Base-by-base conservation (phyloP, 2,888 invertebrate genomes). In the Melieria crassipennis region DNA sequence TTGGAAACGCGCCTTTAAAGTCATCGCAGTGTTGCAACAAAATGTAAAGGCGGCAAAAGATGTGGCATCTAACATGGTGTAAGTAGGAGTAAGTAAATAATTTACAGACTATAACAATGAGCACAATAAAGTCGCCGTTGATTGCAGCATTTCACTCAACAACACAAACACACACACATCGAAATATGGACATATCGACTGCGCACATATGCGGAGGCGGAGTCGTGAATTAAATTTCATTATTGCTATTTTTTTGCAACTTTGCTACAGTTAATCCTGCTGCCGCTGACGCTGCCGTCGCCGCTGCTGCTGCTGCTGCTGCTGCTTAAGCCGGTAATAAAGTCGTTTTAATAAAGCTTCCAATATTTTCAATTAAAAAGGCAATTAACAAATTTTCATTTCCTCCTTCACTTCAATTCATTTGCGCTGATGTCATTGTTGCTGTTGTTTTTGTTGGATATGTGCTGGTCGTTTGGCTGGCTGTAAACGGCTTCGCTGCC, bases 301-400 rank as follows among this genome's bases (percentile, higher is more conserved):
- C 48, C 74, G 70, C 65, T 69, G 72, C 69, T 66, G 70, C 74
- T 72, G 72, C 69, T 75, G 75, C 75, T 73, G 11, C 2, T 47
- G 6, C 13, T 47, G n/a, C n/a, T 47, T 7, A 5, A 46, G 63
- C 48, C 47, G 13, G 42, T 42, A 61, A 61, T 61, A 42, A 61
- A 61, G 61, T 43, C 45, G 61, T 45, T 61, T 61, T 30, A 61
- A 61, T 30, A 61, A 45, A 61, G 61, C 61, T 45, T 71, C 72
- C 74, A 72, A 74, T 77, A 73, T 64, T 72, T 75, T 75, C 78
- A 78, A 79, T 78, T 78, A 78, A 79, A 79, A 79, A 75, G 79
- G 75, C 79, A 79, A 79, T 79, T 79, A 79, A 77, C 76, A 78
- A 79, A 77, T 75, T 75, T 78, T 73, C 72, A 78, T 78, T 75